Conservation (phyloP, 2,888 invertebrate genomes). For the Ditula angustiorana region DNA sequence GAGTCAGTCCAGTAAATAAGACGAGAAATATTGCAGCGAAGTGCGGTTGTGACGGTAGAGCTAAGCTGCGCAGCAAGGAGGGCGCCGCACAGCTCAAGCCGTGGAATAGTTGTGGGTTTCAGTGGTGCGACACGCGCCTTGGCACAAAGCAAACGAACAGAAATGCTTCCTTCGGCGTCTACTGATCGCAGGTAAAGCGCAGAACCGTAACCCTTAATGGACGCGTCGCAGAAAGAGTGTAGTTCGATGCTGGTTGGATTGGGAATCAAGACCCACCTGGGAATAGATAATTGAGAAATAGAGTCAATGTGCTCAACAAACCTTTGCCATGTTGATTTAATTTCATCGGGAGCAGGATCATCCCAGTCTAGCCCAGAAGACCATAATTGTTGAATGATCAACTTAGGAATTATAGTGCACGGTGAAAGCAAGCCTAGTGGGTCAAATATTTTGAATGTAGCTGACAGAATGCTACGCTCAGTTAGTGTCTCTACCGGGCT, state of each 20-base stretch:
- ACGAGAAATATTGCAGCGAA: conserved; percentile 28
- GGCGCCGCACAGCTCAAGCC: conserved; percentile 45
- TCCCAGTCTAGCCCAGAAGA: background rate
- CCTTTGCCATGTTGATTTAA: background rate
- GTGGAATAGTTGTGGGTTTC: conserved; percentile 42
- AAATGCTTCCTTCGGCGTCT: background rate
- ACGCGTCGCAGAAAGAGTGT: conserved; percentile 7
- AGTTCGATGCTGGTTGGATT: background rate
- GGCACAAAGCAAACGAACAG: conserved; percentile 37
- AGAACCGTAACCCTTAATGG: conserved; percentile 3
- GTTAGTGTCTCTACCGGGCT: conserved; percentile 15
- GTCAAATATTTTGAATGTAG: conserved; percentile 42
- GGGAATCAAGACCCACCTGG: background rate
- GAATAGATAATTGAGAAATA: background rate
- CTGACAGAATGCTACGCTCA: conserved; percentile 42
- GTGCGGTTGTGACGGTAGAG: conserved; percentile 7
- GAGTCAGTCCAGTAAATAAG: conserved; percentile 44
- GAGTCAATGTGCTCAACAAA: background rate
- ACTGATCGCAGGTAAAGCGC: background rate
- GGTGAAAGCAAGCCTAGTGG: conserved; percentile 40
- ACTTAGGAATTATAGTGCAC: conserved; percentile 43
- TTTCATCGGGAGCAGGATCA: background rate
- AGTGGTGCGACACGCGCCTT: conserved; percentile 44
- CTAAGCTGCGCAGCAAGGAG: conserved; percentile 39
- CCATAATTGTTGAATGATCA: background rate